Evolutionary conservation across 2,888 invertebrate species (phyloP), one percentile per base, ranked within the genome.

Genomic region (Phengaris arion): DNA sequence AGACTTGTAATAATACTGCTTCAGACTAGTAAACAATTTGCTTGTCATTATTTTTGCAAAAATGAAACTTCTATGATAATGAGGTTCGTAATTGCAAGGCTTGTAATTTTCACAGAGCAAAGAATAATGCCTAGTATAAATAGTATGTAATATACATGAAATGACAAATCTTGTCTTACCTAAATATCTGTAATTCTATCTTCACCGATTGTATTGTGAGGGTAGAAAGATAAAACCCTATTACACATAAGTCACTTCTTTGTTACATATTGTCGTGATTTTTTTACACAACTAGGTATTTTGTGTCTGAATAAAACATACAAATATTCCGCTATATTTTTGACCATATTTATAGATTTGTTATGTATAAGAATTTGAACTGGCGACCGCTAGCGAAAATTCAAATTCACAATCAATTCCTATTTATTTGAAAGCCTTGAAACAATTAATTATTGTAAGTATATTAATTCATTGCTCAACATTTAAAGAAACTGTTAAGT

Each of bases 391-490:
- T 46, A 6, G 22, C 8, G 22, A 22, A 9, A 8, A 59, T 22
- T 59, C 9, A 35, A 64, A 64, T 10, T 35, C 12, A 64, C 64
- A 45, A 64, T 35, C 64, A 45, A 64, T 35, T 64, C 64, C 64
- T 64, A 64, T 64, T 64, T 35, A 45, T 64, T 64, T 74, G 13
- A 45, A 55, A 45, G 45, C 73, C 55, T 74, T 45, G 7, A 46
- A 35, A 46, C 48, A 69, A 72, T 7, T 13, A 35, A 12, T 73
- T 73, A 15, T 22, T 59, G 59, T 59, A 22, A 59, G 59, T 59
- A 59, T 10, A 4, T 52, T 52, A 52, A 52, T 12, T 52, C 4
- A 64, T 64, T 64, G 64, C 64, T 64, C 64, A 64, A 64, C 64
- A 10, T 52, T 52, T 59, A 57, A 22, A 9, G 15, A 57, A 15